Conservation (phyloP, 2,797 vertebrate genomes). For the Diceros bicornis region DNA sequence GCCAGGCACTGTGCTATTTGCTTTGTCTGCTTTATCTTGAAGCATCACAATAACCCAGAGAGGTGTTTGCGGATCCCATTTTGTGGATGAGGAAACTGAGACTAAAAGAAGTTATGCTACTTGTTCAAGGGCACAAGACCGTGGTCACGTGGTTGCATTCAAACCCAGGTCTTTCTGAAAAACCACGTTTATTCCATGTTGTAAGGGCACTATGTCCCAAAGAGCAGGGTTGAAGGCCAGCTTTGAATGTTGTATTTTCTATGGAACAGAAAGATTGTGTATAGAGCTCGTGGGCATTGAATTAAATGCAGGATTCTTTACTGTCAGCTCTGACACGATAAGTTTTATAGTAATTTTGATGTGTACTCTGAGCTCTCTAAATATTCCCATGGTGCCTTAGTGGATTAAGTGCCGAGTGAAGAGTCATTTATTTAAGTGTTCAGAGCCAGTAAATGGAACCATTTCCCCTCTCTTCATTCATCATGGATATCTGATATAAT, state of each 20-base stretch:
- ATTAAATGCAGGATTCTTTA: slow-evolving; percentile 62
- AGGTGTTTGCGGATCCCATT: slow-evolving; percentile 9
- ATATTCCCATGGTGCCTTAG: slow-evolving; percentile 17
- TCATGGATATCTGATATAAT: not conserved
- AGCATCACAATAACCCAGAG: not conserved
- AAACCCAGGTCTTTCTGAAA: slow-evolving; percentile 37
- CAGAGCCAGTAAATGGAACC: slow-evolving; percentile 19
- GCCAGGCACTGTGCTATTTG: not conserved
- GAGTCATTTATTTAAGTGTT: slow-evolving; percentile 57
- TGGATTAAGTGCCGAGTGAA: not conserved
- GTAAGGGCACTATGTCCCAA: not conserved
- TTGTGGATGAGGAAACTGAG: slow-evolving; percentile 57
- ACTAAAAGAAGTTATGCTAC: slow-evolving; percentile 34
- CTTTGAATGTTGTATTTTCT: slow-evolving; percentile 58
- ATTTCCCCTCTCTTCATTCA: not conserved
- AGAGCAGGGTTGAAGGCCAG: slow-evolving; percentile 21
- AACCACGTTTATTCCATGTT: slow-evolving; percentile 32
- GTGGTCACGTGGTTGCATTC: not conserved
- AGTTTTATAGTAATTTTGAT: slow-evolving; percentile 52
- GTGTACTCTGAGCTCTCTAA: not conserved
- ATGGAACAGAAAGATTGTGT: not conserved
- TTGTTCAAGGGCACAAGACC: not conserved
- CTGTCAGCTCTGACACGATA: not conserved
- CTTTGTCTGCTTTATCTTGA: not conserved
- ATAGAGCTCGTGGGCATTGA: not conserved